Evolutionary conservation across 2,797 vertebrate genomes (phyloP).

Genomic region (Antrozous pallidus): DNA sequence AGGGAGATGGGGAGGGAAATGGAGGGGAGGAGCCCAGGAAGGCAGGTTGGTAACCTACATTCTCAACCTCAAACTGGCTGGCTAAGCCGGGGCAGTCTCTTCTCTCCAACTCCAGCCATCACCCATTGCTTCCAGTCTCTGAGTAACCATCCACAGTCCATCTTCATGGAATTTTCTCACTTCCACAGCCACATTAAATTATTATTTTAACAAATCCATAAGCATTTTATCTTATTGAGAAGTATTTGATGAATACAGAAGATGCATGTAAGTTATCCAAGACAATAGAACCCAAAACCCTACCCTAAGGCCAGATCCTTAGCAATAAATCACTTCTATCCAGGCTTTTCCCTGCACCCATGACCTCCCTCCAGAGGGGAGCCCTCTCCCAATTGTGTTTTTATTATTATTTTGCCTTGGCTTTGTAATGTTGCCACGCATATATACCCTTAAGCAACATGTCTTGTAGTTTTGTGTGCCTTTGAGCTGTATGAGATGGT

Average conservation of each 20-base stretch:
- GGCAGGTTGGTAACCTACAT: too few species aligned
- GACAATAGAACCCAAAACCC: not conserved
- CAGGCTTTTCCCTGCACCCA: rapidly evolving
- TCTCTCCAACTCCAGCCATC: not conserved
- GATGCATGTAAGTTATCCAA: not conserved
- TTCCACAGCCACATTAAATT: not conserved
- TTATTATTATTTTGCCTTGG: not conserved
- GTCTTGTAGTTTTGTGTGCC: not conserved
- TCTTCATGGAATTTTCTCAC: not conserved
- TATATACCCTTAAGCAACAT: not conserved
- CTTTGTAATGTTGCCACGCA: not conserved
- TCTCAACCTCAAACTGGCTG: not conserved
- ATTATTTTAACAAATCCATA: not conserved
- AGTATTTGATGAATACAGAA: not conserved
- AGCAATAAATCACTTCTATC: not conserved
- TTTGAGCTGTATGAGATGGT: not conserved
- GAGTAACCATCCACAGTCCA: not conserved
- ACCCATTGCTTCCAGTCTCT: not conserved
- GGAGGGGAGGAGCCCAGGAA: not conserved
- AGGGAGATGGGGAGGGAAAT: not conserved
- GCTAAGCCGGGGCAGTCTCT: not conserved
- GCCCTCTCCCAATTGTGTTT: not conserved
- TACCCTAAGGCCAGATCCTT: not conserved
- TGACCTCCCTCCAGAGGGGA: not conserved
- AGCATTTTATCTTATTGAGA: not conserved